Evolutionary conservation across 2,888 invertebrate species (phyloP).

Genomic region (Trachelus stipa): DNA sequence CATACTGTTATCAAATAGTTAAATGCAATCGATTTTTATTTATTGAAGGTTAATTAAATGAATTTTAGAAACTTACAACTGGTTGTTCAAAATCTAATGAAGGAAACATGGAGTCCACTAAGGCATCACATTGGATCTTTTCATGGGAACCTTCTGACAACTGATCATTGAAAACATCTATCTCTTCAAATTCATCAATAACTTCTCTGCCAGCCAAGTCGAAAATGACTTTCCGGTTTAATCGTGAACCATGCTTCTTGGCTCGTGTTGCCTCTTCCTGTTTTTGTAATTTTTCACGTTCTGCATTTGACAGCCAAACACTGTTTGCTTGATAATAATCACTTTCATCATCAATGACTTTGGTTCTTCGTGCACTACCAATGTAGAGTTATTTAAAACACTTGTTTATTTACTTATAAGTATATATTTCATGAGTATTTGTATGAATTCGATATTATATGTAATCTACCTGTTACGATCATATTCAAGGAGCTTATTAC

Average conservation of each 20-base stretch:
- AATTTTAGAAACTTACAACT: constrained; percentile 34
- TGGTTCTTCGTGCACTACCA: constrained; percentile 76
- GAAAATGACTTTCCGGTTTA: constrained; percentile 77
- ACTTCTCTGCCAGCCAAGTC: constrained; percentile 77
- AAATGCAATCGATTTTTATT: neutral
- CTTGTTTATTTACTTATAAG: constrained; percentile 13
- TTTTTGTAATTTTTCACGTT: constrained; percentile 75
- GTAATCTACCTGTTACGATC: constrained; percentile 76
- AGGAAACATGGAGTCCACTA: constrained; percentile 30
- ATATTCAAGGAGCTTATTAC: constrained; percentile 85
- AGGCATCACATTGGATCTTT: neutral
- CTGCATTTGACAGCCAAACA: constrained; percentile 82
- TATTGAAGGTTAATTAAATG: neutral
- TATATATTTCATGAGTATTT: neutral
- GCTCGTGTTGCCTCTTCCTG: constrained; percentile 77
- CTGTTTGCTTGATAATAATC: constrained; percentile 91
- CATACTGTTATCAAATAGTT: constrained; percentile 40
- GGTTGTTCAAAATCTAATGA: constrained; percentile 51
- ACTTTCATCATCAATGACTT: constrained; percentile 92
- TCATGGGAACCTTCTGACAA: neutral
- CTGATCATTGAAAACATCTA: neutral
- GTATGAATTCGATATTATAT: neutral
- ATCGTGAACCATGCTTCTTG: constrained; percentile 77
- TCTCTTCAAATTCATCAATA: constrained; percentile 44
- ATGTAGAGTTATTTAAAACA: constrained; percentile 3